phyloP scores from a whole-genome alignment of 2,888 invertebrate genomes.

The Polydrusus cervinus region DNA sequence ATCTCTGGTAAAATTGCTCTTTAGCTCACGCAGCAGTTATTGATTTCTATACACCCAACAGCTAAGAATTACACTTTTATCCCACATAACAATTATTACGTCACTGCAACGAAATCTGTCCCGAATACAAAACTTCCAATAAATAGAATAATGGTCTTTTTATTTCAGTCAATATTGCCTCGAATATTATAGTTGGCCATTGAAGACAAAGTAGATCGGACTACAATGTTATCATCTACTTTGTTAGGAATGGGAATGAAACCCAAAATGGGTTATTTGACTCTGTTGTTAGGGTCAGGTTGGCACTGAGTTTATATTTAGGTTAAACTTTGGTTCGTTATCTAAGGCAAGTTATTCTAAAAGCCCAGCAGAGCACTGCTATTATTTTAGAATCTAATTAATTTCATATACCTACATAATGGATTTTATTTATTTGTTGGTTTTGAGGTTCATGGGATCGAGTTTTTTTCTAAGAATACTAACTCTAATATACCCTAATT shows the following conservation, averaged over 20 bases:
- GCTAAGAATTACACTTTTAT: no score
- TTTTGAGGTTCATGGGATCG: no score
- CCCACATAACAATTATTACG: not conserved
- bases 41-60: no score
- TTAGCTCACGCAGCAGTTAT: no score
- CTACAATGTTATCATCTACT: conserved; percentile 16
- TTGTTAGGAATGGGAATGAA: not conserved
- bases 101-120: conserved; percentile 2
- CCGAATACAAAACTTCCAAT: not conserved
- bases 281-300: conserved; percentile 9
- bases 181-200: not conserved
- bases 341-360: not conserved
- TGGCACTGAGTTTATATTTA: not conserved
- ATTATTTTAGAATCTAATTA: no score
- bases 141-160: conserved; percentile 17
- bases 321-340: not conserved
- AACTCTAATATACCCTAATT: no score
- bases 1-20: no score
- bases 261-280: not conserved
- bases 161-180: conserved; percentile 12
- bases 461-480: no score
- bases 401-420: no score
- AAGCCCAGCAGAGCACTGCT: no score
- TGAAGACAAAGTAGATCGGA: conserved; percentile 14
- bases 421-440: no score